A percentile compares a stretch with the other conserved stretches of the same genome.
Evolutionary conservation across 1,140 invertebrate species (phyloP).

Genomic region (Druon quercuslanigerum): DNA sequence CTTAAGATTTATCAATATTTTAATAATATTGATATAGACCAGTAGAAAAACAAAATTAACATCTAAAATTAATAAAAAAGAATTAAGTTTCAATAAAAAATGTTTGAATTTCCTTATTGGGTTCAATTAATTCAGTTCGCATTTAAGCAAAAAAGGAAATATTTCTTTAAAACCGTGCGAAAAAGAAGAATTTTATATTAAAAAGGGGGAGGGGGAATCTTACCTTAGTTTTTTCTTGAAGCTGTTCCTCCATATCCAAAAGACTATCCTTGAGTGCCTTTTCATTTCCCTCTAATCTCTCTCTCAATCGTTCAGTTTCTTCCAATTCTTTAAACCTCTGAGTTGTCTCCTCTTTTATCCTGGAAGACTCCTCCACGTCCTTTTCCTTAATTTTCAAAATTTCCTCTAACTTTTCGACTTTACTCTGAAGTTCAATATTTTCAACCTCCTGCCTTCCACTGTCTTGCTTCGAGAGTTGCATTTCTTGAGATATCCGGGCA

Average conservation of each 20-base stretch:
- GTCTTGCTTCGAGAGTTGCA: conserved; percentile 84
- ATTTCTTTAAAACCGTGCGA: no score
- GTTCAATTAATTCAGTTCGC: no score
- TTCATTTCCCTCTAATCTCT: conserved; percentile 75
- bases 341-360: conserved; percentile 73
- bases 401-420: conserved; percentile 64
- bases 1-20: no score
- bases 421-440: conserved; percentile 66
- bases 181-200: neutral
- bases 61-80: no score
- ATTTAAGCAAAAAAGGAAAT: no score
- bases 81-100: no score
- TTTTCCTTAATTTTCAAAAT: conserved; percentile 66
- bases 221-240: conserved; percentile 80
- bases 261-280: conserved; percentile 79
- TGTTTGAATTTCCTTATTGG: no score
- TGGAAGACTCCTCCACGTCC: conserved; percentile 75
- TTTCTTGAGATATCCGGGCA: conserved; percentile 88
- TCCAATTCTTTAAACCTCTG: conserved; percentile 73
- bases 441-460: conserved; percentile 80
- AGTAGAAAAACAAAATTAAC: no score
- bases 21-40: no score
- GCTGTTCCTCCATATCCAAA: conserved; percentile 83
- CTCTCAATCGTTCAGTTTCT: conserved; percentile 67
- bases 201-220: conserved; percentile 1